These are phyloP conservation scores for Carassius auratus DNA, from an alignment of 2,113 vertebrate species.

Conservation along the genomic window DNA sequence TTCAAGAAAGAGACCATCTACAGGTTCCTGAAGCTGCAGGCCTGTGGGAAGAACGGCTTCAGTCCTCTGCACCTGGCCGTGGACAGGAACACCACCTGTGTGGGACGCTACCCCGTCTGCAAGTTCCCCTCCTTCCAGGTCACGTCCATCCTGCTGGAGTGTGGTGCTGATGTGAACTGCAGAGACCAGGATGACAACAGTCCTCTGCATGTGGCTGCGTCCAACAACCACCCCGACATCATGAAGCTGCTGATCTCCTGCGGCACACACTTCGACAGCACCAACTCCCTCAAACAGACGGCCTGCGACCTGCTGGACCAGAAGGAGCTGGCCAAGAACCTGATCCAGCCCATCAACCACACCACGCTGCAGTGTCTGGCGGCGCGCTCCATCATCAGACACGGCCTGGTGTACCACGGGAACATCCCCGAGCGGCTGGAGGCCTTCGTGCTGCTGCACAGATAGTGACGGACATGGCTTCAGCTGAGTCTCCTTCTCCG, in stretches of 20 bases:
- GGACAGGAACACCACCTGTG: constrained; percentile 94
- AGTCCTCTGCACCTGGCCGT: constrained; percentile 96
- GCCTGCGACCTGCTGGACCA: constrained; percentile 95
- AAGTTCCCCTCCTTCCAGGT: constrained; percentile 97
- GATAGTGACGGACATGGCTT: constrained; percentile 71
- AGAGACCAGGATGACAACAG: constrained; percentile 94
- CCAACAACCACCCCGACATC: constrained; percentile 97
- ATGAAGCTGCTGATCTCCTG: constrained; percentile 97
- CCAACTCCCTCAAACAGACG: constrained; percentile 90
- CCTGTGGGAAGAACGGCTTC: constrained; percentile 93
- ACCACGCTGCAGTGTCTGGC: constrained; percentile 97
- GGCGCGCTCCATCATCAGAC: constrained; percentile 90
- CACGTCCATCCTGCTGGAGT: constrained; percentile 92
- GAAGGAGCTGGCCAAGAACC: constrained; percentile 94
- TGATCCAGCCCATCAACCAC: constrained; percentile 98
- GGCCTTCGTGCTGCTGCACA: constrained; percentile 94
- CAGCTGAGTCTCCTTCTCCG: too few relatives aligned
- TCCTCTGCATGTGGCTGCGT: constrained; percentile 91
- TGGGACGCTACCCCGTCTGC: constrained; percentile 96
- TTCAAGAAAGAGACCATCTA: constrained; percentile 98
- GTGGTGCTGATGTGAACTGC: constrained; percentile 91
- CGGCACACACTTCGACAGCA: constrained; percentile 97
- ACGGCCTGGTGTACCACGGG: constrained; percentile 86
- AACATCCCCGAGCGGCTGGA: constrained; percentile 95
- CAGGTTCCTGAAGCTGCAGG: constrained; percentile 92